Evolutionary conservation across 2,113 vertebrate species (phyloP).

Genomic region (Plestiodon gilberti): DNA sequence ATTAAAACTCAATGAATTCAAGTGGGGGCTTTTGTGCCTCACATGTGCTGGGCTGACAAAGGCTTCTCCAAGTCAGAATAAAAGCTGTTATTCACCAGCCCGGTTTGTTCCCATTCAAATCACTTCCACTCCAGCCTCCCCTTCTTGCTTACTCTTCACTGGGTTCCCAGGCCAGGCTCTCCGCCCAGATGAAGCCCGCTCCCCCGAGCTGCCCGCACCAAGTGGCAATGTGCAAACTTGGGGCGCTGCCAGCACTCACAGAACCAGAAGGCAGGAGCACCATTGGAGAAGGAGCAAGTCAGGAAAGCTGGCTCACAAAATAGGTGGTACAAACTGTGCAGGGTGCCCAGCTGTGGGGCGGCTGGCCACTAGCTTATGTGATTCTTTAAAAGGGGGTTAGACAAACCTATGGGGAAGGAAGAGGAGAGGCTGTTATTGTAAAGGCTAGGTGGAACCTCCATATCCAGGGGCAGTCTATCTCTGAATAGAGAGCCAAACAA

Average conservation of each 20-base stretch:
- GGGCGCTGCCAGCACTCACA: background rate
- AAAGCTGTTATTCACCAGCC: constrained; percentile 83
- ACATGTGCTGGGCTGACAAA: constrained; percentile 83
- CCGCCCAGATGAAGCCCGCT: constrained; percentile 33
- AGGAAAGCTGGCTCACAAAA: background rate
- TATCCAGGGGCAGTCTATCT: no score
- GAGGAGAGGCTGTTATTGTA: background rate
- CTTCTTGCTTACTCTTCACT: constrained; percentile 63
- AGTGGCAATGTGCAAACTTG: constrained; percentile 47
- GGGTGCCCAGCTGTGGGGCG: no score
- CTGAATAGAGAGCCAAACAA: background rate
- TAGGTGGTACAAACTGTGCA: background rate
- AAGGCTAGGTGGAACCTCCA: no score
- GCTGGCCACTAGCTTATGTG: no score
- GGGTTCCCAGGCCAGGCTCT: constrained; percentile 75
- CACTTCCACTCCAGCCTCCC: constrained; percentile 78
- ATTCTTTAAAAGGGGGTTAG: no score
- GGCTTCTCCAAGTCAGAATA: constrained; percentile 79
- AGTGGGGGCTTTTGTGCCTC: constrained; percentile 84
- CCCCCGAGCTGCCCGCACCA: constrained; percentile 42
- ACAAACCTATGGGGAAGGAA: background rate
- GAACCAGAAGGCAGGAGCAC: constrained; percentile 14
- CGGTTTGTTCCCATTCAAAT: constrained; percentile 80
- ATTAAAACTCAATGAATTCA: constrained; percentile 86
- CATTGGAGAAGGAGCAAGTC: background rate